Evolutionary conservation across 2,113 vertebrate species (phyloP).

Genomic region (Perca schrenkii): DNA sequence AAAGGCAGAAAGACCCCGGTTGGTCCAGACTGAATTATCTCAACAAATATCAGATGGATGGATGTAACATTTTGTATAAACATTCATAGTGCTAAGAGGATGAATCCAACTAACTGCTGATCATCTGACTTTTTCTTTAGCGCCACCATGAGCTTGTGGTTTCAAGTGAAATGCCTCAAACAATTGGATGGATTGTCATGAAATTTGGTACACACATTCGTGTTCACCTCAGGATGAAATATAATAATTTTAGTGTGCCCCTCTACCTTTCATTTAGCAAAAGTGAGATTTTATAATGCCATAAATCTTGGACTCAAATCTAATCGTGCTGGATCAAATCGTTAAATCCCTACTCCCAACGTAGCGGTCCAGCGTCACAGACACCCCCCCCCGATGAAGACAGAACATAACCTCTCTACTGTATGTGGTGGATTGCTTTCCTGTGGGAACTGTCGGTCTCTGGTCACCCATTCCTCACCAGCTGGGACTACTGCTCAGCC

Average conservation of each 20-base stretch:
- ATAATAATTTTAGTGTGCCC: background rate
- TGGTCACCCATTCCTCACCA: slow-evolving; percentile 64
- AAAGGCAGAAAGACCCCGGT: too few species aligned
- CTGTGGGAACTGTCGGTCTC: slow-evolving; percentile 71
- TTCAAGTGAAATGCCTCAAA: background rate
- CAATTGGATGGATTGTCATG: background rate
- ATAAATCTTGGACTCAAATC: slow-evolving; percentile 4
- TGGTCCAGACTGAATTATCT: background rate
- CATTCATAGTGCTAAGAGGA: background rate
- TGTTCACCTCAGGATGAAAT: background rate
- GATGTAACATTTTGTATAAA: background rate
- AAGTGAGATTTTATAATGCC: background rate
- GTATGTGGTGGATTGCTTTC: slow-evolving; percentile 77
- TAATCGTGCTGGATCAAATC: slow-evolving; percentile 17
- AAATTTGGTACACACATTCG: background rate
- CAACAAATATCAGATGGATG: background rate
- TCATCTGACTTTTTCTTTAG: background rate
- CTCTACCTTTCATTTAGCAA: background rate
- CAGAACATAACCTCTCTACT: slow-evolving; percentile 21
- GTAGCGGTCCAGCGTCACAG: background rate
- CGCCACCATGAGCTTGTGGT: background rate
- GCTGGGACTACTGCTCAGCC: slow-evolving; percentile 79
- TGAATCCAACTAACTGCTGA: background rate
- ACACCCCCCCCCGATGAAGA: background rate
- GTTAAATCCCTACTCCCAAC: background rate